These are phyloP conservation scores for Papilio glaucus DNA, from an alignment of 1,140 invertebrate genomes.

Conservation along the genomic window DNA sequence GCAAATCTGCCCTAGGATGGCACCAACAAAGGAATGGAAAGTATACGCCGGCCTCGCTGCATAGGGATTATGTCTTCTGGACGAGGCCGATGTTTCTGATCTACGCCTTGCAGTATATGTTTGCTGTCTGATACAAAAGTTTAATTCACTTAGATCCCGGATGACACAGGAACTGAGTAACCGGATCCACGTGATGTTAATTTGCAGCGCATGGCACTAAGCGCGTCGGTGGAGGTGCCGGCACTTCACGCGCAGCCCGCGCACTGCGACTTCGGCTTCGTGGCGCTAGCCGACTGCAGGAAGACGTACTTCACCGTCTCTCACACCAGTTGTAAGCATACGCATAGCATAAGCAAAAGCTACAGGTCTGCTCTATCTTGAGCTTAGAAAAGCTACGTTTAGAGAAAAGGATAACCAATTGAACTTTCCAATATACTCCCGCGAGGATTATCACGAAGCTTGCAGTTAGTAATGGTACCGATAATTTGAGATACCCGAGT, in stretches of 20 bases:
- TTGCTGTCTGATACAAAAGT: neutral
- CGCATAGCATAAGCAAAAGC: neutral
- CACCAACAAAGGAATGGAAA: too few relatives aligned
- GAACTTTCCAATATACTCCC: too few relatives aligned
- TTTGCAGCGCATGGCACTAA: conserved; percentile 49
- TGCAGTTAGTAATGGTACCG: neutral
- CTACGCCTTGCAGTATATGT: neutral
- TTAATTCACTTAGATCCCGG: neutral
- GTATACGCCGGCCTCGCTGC: too few relatives aligned
- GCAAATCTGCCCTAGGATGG: too few relatives aligned
- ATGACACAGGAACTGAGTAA: neutral
- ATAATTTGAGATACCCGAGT: neutral
- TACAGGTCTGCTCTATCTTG: too few relatives aligned
- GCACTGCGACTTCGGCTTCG: conserved; percentile 53
- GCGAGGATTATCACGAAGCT: neutral
- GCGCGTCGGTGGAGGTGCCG: conserved; percentile 56
- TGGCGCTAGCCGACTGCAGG: conserved; percentile 52
- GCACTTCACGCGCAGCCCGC: conserved; percentile 44
- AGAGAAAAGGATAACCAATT: too few relatives aligned
- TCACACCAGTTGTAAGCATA: conserved; percentile 59
- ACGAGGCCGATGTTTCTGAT: too few relatives aligned
- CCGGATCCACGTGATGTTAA: neutral
- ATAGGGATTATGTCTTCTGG: too few relatives aligned
- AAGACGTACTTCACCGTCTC: conserved; percentile 60
- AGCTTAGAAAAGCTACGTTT: neutral